A percentile compares a stretch with the other conserved stretches of the same genome.
Evolutionary conservation across 2,888 invertebrate species (phyloP).

Genomic region (Lasius platythorax): DNA sequence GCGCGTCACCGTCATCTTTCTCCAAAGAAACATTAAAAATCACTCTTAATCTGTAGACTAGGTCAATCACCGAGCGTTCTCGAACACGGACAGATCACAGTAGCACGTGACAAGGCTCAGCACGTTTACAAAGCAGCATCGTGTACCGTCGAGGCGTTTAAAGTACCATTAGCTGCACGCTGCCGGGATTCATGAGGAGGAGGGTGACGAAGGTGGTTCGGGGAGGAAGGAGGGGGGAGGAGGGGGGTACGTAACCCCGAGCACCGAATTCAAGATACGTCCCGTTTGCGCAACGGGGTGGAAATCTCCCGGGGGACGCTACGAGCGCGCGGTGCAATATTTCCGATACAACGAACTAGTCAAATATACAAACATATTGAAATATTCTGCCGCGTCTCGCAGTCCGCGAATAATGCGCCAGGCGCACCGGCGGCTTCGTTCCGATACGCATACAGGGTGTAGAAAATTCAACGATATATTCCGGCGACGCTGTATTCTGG

Average conservation of each 20-base stretch:
- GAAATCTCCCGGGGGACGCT: constrained; percentile 28
- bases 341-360: constrained; percentile 72
- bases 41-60: constrained; percentile 50
- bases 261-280: constrained; percentile 51
- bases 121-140: constrained; percentile 64
- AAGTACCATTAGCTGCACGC: constrained; percentile 72
- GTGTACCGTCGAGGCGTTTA: constrained; percentile 68
- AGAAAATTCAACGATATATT: constrained; percentile 45
- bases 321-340: constrained; percentile 58
- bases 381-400: constrained; percentile 66
- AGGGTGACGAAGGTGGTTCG: constrained; percentile 43
- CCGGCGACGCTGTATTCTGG: constrained; percentile 35
- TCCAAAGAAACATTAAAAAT: constrained; percentile 18
- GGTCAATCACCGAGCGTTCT: constrained; percentile 18
- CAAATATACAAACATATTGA: constrained; percentile 74
- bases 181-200: constrained; percentile 50
- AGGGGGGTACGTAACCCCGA: constrained; percentile 7
- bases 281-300: constrained; percentile 48
- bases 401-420: constrained; percentile 61
- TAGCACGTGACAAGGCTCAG: constrained; percentile 65
- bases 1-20: background rate
- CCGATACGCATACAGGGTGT: constrained; percentile 46
- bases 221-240: constrained; percentile 13
- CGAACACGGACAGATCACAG: constrained; percentile 61
- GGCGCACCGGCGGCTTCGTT: constrained; percentile 49